These are phyloP conservation scores for Conger conger DNA, from an alignment of 2,113 vertebrate genomes.

Conservation along the genomic window DNA sequence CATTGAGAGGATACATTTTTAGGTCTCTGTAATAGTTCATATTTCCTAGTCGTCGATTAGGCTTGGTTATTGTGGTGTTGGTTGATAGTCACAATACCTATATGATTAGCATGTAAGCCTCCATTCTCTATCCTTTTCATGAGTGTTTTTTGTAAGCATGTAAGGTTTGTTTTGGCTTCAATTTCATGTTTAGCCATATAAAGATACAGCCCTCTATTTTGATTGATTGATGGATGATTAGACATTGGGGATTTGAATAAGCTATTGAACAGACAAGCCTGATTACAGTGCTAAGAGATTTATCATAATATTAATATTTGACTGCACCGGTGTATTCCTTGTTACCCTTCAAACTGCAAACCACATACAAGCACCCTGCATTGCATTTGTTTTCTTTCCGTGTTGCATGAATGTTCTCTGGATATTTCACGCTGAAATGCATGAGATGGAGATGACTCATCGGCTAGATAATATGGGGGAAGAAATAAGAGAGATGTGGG, in stretches of 20 bases:
- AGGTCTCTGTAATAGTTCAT: background rate
- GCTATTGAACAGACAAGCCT: background rate
- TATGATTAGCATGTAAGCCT: too few species aligned
- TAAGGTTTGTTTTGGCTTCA: background rate
- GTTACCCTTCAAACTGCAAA: background rate
- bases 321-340: background rate
- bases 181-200: background rate
- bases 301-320: background rate
- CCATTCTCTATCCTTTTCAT: too few species aligned
- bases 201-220: background rate
- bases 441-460: slow-evolving; percentile 68
- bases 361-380: background rate
- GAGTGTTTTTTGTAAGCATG: too few species aligned
- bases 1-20: background rate
- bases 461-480: slow-evolving; percentile 54
- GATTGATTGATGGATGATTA: background rate
- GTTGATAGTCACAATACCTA: background rate
- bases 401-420: slow-evolving; percentile 12
- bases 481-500: background rate
- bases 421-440: slow-evolving; percentile 37
- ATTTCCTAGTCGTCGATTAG: background rate
- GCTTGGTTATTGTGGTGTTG: background rate
- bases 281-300: background rate
- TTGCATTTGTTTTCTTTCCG: background rate
- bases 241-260: background rate